phyloP scores from a whole-genome alignment of 1,140 invertebrate genomes.

The Apis dorsata region DNA sequence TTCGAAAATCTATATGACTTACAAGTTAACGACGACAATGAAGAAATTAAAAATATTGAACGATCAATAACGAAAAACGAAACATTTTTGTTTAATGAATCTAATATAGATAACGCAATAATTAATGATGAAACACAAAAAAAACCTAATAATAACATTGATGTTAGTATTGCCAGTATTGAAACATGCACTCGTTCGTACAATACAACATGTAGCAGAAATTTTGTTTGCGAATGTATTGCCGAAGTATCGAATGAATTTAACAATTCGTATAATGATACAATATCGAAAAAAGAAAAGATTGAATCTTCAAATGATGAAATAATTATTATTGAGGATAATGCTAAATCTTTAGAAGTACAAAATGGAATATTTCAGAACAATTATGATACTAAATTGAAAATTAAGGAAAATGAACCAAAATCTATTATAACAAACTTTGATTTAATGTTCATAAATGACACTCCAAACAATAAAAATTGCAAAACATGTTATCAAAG shows the following conservation, averaged over 20 bases:
- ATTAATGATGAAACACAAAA: background rate
- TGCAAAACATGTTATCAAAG: slow-evolving; percentile 55
- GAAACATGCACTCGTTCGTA: background rate
- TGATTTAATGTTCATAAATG: slow-evolving; percentile 46
- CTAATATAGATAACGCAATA: background rate
- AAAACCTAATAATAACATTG: background rate
- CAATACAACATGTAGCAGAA: slow-evolving; percentile 6
- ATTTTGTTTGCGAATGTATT: slow-evolving; percentile 53
- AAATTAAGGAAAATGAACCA: slow-evolving; percentile 6
- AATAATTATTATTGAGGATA: background rate
- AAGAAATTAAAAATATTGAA: slow-evolving; percentile 62
- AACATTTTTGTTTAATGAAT: background rate
- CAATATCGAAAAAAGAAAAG: background rate
- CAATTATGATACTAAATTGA: background rate
- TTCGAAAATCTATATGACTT: slow-evolving; percentile 62
- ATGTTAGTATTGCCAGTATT: background rate
- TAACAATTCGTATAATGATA: background rate
- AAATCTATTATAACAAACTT: slow-evolving; percentile 10
- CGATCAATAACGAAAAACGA: slow-evolving; percentile 2
- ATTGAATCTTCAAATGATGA: background rate
- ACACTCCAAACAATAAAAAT: slow-evolving; percentile 19
- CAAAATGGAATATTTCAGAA: background rate
- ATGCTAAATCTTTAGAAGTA: background rate
- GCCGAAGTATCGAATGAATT: slow-evolving; percentile 45
- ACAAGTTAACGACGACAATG: slow-evolving; percentile 26